Evolutionary conservation across 2,888 invertebrate species (phyloP).

Genomic region (Xanthostigma xanthostigma): DNA sequence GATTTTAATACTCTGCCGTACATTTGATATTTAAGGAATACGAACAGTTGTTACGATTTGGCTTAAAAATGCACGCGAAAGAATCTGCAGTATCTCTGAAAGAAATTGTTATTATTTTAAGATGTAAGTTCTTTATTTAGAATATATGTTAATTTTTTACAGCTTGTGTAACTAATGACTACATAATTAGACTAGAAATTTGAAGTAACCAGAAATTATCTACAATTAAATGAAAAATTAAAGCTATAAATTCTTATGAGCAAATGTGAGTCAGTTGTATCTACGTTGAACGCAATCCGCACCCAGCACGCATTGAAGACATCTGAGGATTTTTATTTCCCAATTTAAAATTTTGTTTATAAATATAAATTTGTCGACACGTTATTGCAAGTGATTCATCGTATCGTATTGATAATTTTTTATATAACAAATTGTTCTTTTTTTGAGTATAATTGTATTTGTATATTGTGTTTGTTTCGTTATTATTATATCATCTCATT

Average conservation of each 20-base stretch:
- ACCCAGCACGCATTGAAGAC: constrained; percentile 83
- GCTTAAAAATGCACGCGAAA: too few relatives aligned
- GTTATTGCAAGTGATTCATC: constrained; percentile 3
- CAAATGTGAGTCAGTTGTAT: constrained; percentile 19
- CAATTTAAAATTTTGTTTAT: constrained; percentile 26
- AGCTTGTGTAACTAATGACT: constrained; percentile 49
- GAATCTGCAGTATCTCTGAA: too few relatives aligned
- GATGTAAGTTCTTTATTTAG: too few relatives aligned
- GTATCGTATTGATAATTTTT: constrained; percentile 1
- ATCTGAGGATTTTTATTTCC: constrained; percentile 64
- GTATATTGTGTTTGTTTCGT: constrained; percentile 3
- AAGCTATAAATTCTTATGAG: constrained; percentile 11
- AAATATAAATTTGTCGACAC: constrained; percentile 21
- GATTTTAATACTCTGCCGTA: too few relatives aligned
- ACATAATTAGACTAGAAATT: constrained; percentile 37
- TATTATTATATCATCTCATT: not conserved
- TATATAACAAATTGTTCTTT: constrained; percentile 2
- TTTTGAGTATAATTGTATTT: constrained; percentile 3
- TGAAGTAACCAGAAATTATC: constrained; percentile 29
- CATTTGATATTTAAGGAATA: too few relatives aligned
- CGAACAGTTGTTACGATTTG: too few relatives aligned
- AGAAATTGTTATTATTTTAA: too few relatives aligned
- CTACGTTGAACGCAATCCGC: constrained; percentile 43
- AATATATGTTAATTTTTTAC: constrained; percentile 25
- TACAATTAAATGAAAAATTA: constrained; percentile 14